Base-by-base conservation (phyloP, 92 coral and sea anemone species). In the Palythoa heliodiscus region DNA sequence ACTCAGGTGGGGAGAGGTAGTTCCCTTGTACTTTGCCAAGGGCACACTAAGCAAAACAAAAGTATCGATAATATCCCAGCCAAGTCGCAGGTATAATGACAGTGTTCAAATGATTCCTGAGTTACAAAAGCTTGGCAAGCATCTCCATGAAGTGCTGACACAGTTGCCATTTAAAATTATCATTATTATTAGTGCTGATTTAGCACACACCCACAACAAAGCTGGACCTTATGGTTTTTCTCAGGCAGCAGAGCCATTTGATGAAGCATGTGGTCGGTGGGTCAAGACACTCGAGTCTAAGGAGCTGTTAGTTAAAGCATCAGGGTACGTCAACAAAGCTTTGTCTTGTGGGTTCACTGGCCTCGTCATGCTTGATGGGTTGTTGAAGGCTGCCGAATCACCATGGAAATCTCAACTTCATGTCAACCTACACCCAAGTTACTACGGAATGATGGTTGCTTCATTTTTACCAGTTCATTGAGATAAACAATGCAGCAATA, bases 361-460 rank as follows among this genome's bases (percentile, higher is more conserved):
- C 17, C 79, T 92, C 38, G 95, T 88, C 35, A 88, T 92, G 93
- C 74, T 92, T 86, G 91, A 92, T 84, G 95, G 95, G 11, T 55
- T 92, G 91, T 69, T 92, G 47, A 90, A 90, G 13, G 87, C 90
- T 37, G 20, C 86, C 5, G 43, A 29, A 1, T 13, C 24, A 52
- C 82, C 67, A 15, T 92, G 93, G 92, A 71, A 82, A 69, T 90
- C 95, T 7, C 88, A 76, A 29, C 89, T 92, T 29, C 87, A 85
- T 58, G 92, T 82, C 39, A 92, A 90, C 73, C 74, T 68, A 13
- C 95, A 92, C 53, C 95, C 95, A 14, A 92, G 95, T 69, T 92
- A 92, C 68, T 92, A 92, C n/a, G 93, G 95, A 10, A 92, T 92
- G 95, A 90, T 92, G 95, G 74, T 92, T 70, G 95, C 95, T 20